phyloP scores from a whole-genome alignment of 2,797 vertebrate genomes.

The Manis javanica region DNA sequence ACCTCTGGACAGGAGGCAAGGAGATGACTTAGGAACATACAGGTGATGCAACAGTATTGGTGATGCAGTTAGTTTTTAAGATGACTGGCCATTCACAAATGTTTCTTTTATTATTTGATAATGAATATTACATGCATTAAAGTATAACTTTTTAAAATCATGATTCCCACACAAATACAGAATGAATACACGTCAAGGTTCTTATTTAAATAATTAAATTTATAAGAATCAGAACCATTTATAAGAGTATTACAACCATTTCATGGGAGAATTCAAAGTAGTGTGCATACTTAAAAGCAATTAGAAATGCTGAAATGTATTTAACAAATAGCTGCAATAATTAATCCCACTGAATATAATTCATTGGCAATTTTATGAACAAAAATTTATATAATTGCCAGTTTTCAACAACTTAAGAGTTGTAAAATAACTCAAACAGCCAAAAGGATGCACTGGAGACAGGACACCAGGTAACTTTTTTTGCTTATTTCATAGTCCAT shows the following conservation, averaged over 20 bases:
- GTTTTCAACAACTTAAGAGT: not conserved
- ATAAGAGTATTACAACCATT: not conserved
- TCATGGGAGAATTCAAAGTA: not conserved
- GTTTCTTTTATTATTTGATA: not conserved
- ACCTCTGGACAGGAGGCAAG: not conserved
- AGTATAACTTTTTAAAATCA: not conserved
- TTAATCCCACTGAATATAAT: not conserved
- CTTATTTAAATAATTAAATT: not conserved
- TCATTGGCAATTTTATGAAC: not conserved
- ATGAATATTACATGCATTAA: not conserved
- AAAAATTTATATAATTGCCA: slow-evolving; percentile 9
- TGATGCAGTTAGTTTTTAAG: not conserved
- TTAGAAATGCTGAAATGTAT: not conserved
- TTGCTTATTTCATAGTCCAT: not conserved
- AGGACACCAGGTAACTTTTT: not conserved
- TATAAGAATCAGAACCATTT: not conserved
- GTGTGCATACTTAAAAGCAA: not conserved
- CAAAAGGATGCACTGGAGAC: not conserved
- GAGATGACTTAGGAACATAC: not conserved
- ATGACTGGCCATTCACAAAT: not conserved
- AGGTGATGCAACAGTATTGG: not conserved
- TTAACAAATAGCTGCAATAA: not conserved
- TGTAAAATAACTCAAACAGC: not conserved
- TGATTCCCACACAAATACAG: not conserved
- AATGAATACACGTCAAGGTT: not conserved